phyloP scores from a whole-genome alignment of 2,113 vertebrate species.

The Stomatorhinus ivindoensis region DNA sequence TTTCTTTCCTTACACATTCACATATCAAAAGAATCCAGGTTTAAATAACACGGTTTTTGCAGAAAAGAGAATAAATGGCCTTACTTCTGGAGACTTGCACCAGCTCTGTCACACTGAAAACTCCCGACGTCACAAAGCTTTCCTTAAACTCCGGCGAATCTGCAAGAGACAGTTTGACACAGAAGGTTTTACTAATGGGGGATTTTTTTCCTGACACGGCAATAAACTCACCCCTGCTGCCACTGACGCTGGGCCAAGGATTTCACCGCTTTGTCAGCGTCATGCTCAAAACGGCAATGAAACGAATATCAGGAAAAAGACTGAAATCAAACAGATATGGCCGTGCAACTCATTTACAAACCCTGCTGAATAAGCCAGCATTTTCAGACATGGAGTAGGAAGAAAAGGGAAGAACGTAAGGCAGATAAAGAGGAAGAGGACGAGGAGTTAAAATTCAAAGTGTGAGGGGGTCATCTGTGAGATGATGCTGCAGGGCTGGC shows the following conservation, averaged over 20 bases:
- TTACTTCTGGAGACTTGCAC: slow-evolving; percentile 96
- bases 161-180: slow-evolving; percentile 39
- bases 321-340: background rate
- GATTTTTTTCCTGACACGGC: background rate
- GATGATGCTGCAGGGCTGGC: no score
- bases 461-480: background rate
- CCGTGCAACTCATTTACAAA: background rate
- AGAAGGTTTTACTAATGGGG: background rate
- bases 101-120: slow-evolving; percentile 96
- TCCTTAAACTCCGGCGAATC: slow-evolving; percentile 93
- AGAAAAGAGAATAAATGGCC: slow-evolving; percentile 33
- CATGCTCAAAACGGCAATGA: background rate
- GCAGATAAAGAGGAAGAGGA: background rate
- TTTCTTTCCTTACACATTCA: background rate
- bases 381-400: background rate
- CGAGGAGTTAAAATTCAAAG: background rate
- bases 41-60: background rate
- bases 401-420: background rate
- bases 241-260: background rate
- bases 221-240: background rate
- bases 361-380: background rate
- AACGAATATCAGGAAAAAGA: background rate
- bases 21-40: background rate
- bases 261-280: background rate
- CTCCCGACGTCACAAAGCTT: slow-evolving; percentile 90